phyloP scores from a whole-genome alignment of 2,797 vertebrate species.

The Spheniscus humboldti region DNA sequence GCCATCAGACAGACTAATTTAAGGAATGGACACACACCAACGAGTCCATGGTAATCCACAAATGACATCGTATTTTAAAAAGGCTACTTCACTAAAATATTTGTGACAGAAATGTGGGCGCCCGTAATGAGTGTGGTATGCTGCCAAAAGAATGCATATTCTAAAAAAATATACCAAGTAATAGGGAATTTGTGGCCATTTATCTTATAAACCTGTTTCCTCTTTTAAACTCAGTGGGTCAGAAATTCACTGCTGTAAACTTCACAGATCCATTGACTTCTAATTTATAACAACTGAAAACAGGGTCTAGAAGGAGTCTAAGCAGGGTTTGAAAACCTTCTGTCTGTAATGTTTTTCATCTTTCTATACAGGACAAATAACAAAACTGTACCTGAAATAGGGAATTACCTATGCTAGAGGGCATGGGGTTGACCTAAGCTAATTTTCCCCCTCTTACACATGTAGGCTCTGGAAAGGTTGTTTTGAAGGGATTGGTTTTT shows the following conservation, averaged over 20 bases:
- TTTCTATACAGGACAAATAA: neutral
- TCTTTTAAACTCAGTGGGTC: neutral
- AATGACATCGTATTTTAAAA: neutral
- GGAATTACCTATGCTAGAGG: neutral
- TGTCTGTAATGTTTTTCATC: neutral
- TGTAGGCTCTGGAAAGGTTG: neutral
- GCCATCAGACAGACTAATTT: neutral
- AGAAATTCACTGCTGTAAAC: constrained; percentile 9
- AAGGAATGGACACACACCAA: neutral
- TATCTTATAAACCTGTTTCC: neutral
- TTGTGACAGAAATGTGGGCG: neutral
- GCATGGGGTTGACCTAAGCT: neutral
- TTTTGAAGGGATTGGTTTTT: neutral
- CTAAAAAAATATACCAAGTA: neutral
- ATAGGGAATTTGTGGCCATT: constrained; percentile 17
- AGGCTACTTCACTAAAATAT: neutral
- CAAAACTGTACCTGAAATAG: neutral
- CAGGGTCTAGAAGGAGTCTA: neutral
- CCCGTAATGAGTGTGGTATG: neutral
- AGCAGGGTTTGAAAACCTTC: neutral
- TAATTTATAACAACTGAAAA: neutral
- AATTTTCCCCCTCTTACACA: neutral
- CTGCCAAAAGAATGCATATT: neutral
- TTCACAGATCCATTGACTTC: neutral
- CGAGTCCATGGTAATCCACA: neutral